Percentiles rank a stretch among this genome's conserved stretches.
These are phyloP conservation scores for Polydrusus tereticollis DNA, from an alignment of 2,888 invertebrate genomes.

Conservation along the genomic window DNA sequence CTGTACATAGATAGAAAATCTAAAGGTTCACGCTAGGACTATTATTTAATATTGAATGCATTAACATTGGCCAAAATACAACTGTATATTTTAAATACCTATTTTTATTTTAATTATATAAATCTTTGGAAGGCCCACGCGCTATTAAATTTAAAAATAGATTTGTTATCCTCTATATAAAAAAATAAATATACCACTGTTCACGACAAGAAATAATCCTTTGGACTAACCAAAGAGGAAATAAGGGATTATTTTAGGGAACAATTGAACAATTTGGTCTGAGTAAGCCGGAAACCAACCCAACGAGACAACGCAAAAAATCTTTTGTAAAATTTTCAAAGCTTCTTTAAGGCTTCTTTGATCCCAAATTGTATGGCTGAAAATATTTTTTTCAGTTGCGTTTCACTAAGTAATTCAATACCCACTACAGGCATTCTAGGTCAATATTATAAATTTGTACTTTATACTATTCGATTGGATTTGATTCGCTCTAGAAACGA, in stretches of 20 bases:
- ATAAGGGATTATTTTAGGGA: constrained; percentile 7
- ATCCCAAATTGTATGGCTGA: neutral
- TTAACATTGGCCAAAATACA: no score
- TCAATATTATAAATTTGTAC: no score
- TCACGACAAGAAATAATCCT: neutral
- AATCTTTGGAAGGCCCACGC: no score
- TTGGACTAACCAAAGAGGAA: neutral
- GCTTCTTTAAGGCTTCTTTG: neutral
- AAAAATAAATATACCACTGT: neutral
- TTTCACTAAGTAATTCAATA: neutral
- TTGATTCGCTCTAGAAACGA: no score
- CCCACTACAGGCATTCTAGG: neutral
- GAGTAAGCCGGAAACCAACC: neutral
- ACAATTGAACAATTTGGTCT: constrained; percentile 9
- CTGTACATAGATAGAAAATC: no score
- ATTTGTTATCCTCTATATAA: neutral
- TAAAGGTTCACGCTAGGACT: no score
- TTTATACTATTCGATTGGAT: no score
- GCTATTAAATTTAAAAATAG: no score
- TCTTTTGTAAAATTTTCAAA: constrained; percentile 1
- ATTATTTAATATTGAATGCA: no score
- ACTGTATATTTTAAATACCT: no score
- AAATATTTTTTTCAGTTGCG: constrained; percentile 2
- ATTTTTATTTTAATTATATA: no score
- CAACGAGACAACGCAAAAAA: neutral